These are phyloP conservation scores for Mus pahari DNA, from an alignment of 2,113 vertebrate species.

Conservation along the genomic window DNA sequence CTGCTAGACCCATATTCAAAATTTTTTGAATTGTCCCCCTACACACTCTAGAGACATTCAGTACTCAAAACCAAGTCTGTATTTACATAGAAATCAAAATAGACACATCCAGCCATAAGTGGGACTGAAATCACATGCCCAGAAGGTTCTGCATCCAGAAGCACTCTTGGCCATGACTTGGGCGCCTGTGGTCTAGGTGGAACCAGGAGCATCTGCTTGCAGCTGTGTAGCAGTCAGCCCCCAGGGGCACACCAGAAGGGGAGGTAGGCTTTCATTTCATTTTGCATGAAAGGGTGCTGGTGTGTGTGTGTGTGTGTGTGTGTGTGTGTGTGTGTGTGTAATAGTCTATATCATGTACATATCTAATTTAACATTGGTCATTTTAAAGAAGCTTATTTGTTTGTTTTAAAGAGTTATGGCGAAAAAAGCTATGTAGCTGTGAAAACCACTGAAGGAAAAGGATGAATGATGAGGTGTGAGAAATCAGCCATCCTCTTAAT, in stretches of 20 bases:
- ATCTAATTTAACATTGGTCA: not conserved
- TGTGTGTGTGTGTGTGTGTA: too few species aligned
- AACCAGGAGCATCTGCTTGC: not conserved
- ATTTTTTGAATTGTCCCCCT: not conserved
- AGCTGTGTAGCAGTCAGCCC: not conserved
- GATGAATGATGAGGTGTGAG: not conserved
- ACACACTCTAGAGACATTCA: not conserved
- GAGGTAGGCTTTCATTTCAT: not conserved
- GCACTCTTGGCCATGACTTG: not conserved
- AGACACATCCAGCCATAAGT: not conserved
- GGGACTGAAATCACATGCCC: not conserved
- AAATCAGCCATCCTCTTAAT: not conserved
- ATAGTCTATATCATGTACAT: not conserved
- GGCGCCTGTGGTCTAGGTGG: not conserved
- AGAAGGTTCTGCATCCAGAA: not conserved
- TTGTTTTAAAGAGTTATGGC: constrained; percentile 23
- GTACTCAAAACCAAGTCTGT: not conserved
- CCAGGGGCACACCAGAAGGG: not conserved
- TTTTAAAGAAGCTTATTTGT: not conserved
- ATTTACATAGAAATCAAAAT: not conserved
- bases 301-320: too few species aligned
- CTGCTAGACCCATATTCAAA: too few species aligned
- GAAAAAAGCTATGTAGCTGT: not conserved
- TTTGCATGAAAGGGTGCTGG: not conserved
- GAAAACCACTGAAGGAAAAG: not conserved